Conservation (phyloP, 2,888 invertebrate genomes). For the Bedellia somnulentella region DNA sequence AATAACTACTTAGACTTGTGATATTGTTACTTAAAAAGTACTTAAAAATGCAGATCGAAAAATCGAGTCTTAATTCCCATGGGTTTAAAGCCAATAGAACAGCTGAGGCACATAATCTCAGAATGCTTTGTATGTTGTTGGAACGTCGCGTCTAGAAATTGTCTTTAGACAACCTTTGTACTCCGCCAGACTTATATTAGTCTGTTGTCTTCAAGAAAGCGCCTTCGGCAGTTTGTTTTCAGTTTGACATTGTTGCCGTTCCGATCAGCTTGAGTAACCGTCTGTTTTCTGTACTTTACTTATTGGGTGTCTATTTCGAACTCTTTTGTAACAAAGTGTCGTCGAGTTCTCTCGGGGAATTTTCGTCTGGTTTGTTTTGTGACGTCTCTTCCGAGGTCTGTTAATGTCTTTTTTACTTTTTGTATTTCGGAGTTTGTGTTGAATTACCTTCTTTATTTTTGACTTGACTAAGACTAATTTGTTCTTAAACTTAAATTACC, state of each 20-base stretch:
- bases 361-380: neutral
- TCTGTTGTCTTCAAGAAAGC: conserved; percentile 17
- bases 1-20: too few species aligned
- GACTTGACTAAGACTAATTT: too few species aligned
- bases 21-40: too few species aligned
- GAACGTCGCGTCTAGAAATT: neutral
- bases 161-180: conserved; percentile 5
- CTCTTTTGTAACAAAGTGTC: conserved; percentile 1
- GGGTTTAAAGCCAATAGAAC: too few species aligned
- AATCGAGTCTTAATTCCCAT: too few species aligned
- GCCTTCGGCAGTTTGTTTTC: conserved; percentile 38
- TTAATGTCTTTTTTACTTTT: too few species aligned
- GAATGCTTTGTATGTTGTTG: conserved; percentile 3
- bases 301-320: neutral
- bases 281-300: conserved; percentile 24
- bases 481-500: too few species aligned
- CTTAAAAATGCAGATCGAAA: too few species aligned
- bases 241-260: conserved; percentile 50
- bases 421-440: too few species aligned
- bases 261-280: conserved; percentile 34
- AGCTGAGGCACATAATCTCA: too few species aligned
- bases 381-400: too few species aligned
- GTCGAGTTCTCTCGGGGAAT: neutral
- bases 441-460: too few species aligned
- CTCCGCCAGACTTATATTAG: conserved; percentile 2